These are phyloP conservation scores for Drosophila eugracilis DNA, from an alignment of 1,140 invertebrate genomes.

Conservation along the genomic window DNA sequence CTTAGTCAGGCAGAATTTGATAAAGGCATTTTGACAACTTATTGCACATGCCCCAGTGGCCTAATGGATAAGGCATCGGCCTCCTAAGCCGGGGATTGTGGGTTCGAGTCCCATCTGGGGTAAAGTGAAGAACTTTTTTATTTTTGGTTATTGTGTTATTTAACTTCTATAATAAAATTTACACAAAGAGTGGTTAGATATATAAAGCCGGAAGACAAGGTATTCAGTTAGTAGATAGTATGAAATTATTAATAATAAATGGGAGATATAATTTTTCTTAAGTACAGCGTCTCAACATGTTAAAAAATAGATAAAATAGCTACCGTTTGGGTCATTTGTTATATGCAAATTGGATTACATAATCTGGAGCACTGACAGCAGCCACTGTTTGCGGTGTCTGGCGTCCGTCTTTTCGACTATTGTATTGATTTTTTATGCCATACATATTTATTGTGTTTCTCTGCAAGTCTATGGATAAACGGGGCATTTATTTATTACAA, in stretches of 20 bases:
- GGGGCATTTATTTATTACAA: constrained; percentile 79
- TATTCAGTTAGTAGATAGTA: not conserved
- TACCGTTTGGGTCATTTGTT: constrained; percentile 16
- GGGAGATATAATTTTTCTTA: too few relatives aligned
- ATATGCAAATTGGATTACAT: constrained; percentile 46
- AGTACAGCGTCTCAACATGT: not conserved
- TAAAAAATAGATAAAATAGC: not conserved
- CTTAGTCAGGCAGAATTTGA: not conserved
- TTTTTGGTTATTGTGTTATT: not conserved
- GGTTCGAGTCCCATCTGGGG: constrained; percentile 50
- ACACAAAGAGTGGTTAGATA: too few relatives aligned
- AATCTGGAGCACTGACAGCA: constrained; percentile 30
- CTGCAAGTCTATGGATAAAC: constrained; percentile 32
- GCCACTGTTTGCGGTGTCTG: constrained; percentile 10
- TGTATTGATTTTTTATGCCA: constrained; percentile 60
- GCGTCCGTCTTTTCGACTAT: constrained; percentile 36
- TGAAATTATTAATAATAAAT: not conserved
- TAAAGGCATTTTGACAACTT: not conserved
- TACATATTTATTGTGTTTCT: constrained; percentile 18
- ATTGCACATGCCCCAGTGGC: constrained; percentile 33
- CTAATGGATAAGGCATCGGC: constrained; percentile 51
- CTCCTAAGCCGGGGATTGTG: constrained; percentile 47
- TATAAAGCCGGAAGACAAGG: too few relatives aligned
- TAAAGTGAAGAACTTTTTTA: constrained; percentile 14
- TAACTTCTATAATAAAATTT: too few relatives aligned